Evolutionary conservation across 2,797 vertebrate genomes (phyloP), one percentile per base, ranked within the genome.

Genomic region (Rhinella marina): DNA sequence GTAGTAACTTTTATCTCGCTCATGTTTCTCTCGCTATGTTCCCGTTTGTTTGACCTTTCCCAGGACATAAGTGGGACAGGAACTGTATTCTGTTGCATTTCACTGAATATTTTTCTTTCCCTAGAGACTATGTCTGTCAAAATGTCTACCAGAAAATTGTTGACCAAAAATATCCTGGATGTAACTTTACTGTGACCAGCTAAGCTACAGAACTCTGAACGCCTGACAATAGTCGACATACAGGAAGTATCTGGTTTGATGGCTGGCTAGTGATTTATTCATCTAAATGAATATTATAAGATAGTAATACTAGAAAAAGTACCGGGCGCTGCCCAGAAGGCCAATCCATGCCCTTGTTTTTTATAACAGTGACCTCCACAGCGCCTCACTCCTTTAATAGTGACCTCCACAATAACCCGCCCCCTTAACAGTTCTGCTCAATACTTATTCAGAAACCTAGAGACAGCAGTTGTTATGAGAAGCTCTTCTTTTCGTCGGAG

Each of bases 81-180:
- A 89, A 89, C 85, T 50, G 72, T 82, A 86, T 86, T 89, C 81
- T 86, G 84, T 86, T 62, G 82, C n/a, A 83, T 89, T 89, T 89
- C 57, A 80, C 88, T 89, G 85, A 82, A 82, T 88, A 59, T 56
- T 86, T 85, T 41, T 27, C 7, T 54, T 86, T 89, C 88, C 75
- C 88, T 21, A 23, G 88, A 56, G 88, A 87, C 68, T 21, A 73
- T 82, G 61, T 82, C 75, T 80, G 73, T 56, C 52, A 62, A 86
- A 84, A 73, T 82, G 52, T 82, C 75, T 81, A 81, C 64, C 52
- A 88, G 48, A 82, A 83, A 50, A 84, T 52, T 27, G 41, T 61
- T 64, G 82, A 68, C 75, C 25, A 85, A 84, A 89, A 87, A 89
- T 89, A 89, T 68, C 62, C 75, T 48, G 62, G 75, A 50, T 62